phyloP scores from a whole-genome alignment of 2,797 vertebrate species.

The Platyrinchus mystaceus region DNA sequence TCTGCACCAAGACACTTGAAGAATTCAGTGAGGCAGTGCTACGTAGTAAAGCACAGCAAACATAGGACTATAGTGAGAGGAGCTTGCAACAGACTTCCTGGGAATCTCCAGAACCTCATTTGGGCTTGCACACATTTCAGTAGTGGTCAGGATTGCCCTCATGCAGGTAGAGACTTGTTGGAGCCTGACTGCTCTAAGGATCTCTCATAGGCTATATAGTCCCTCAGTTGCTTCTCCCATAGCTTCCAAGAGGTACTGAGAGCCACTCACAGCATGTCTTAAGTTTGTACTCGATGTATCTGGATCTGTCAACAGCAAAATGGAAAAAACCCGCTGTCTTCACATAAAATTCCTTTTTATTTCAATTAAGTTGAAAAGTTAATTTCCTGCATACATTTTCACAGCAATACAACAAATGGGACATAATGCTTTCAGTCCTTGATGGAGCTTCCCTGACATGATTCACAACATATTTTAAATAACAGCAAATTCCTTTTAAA shows the following conservation, averaged over 20 bases:
- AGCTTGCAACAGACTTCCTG: not conserved
- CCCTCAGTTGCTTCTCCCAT: not conserved
- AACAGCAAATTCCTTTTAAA: not conserved
- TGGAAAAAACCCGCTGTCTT: not conserved
- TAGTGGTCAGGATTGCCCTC: not conserved
- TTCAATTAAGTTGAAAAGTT: conserved; percentile 44
- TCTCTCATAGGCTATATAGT: not conserved
- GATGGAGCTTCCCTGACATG: not conserved
- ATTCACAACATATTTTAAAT: conserved; percentile 31
- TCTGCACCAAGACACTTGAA: not conserved
- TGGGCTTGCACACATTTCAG: not conserved
- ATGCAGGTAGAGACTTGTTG: not conserved
- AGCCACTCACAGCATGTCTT: not conserved
- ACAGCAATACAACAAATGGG: conserved; percentile 57
- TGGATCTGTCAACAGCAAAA: not conserved
- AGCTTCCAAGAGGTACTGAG: not conserved
- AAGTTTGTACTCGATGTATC: not conserved
- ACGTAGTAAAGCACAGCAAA: not conserved
- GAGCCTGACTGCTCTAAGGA: not conserved
- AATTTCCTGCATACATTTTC: conserved; percentile 44
- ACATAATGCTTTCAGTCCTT: conserved; percentile 11
- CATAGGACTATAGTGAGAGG: fast-evolving
- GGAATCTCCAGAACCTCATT: not conserved
- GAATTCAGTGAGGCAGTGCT: not conserved
- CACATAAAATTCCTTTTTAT: conserved; percentile 45